Conservation (phyloP, 2,113 vertebrate species). For the Mellivora capensis region DNA sequence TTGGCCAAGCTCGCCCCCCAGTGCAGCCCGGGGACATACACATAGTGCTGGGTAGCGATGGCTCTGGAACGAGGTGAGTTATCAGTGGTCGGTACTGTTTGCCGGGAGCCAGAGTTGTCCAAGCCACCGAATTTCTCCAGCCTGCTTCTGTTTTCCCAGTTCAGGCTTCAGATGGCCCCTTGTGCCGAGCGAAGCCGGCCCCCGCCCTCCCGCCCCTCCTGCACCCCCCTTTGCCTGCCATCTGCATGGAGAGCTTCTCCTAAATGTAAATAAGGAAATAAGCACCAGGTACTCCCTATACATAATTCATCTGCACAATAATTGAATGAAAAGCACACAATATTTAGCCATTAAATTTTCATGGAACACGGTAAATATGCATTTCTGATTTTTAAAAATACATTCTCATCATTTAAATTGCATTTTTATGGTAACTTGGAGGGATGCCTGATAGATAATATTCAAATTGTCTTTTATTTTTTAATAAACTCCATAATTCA, state of each 20-base stretch:
- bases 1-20: background rate
- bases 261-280: background rate
- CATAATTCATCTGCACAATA: conserved; percentile 30
- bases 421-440: background rate
- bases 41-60: accelerated
- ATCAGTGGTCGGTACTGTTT: accelerated
- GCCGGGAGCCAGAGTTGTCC: background rate
- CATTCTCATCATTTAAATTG: background rate
- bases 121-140: accelerated
- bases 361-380: background rate
- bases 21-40: background rate
- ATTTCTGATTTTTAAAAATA: conserved; percentile 12
- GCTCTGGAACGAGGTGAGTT: accelerated
- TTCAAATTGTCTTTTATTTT: conserved; percentile 13
- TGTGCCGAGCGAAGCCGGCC: no score
- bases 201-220: background rate
- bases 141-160: accelerated
- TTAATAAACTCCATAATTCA: conserved; percentile 23
- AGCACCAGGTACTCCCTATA: background rate
- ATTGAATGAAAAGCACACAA: conserved; percentile 31
- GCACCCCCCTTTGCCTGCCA: accelerated
- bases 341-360: conserved; percentile 52
- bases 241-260: background rate
- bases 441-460: background rate
- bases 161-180: background rate